Conservation (phyloP, 1,140 invertebrate species). For the Pemphigus obesinymphae region DNA sequence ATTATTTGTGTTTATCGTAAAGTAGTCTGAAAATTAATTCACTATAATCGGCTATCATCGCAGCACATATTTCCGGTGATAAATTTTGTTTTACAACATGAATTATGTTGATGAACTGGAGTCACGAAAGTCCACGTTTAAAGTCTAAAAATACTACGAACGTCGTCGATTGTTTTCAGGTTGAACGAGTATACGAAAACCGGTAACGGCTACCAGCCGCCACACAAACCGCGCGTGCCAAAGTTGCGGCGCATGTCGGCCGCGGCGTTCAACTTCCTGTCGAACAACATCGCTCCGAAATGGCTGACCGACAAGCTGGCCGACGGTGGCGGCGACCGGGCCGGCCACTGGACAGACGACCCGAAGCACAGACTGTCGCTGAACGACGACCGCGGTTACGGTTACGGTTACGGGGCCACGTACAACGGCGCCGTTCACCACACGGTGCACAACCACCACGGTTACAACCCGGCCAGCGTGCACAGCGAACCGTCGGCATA, state of each 20-base stretch:
- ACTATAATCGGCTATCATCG: no score
- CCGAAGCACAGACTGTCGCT: constrained; percentile 31
- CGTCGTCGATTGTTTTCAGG: neutral
- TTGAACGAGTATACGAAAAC: neutral
- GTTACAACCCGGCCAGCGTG: neutral
- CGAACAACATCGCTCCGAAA: constrained; percentile 49
- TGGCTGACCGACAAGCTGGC: constrained; percentile 65
- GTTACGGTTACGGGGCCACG: constrained; percentile 27
- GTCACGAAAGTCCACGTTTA: no score
- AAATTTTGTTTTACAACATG: no score
- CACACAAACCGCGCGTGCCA: constrained; percentile 48
- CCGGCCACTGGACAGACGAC: neutral
- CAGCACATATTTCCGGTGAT: no score
- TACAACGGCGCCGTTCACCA: neutral
- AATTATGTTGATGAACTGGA: no score
- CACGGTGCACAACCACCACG: neutral
- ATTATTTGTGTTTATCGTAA: no score
- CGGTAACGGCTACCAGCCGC: neutral
- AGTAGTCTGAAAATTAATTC: no score
- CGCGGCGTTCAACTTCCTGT: constrained; percentile 47
- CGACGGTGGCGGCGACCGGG: constrained; percentile 49
- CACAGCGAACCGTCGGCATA: neutral
- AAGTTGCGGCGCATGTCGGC: constrained; percentile 46
- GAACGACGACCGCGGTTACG: constrained; percentile 12
- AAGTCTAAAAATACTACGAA: no score